These are phyloP conservation scores for Chaunax sp. DNA, from an alignment of 2,797 vertebrate species.

Conservation along the genomic window DNA sequence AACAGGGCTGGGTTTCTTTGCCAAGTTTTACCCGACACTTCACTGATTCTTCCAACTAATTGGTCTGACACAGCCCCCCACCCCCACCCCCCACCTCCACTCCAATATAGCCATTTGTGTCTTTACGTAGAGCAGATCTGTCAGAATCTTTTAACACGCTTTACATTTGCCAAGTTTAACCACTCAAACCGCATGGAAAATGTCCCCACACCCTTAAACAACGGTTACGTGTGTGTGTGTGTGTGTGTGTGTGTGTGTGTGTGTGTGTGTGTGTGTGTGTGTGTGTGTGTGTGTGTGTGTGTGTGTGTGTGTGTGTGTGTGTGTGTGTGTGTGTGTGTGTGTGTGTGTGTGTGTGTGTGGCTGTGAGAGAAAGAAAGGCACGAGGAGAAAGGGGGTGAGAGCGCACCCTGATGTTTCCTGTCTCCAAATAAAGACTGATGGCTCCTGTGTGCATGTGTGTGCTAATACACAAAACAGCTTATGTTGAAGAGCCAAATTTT, in stretches of 20 bases:
- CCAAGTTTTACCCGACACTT: constrained; percentile 25
- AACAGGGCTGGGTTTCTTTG: constrained; percentile 13
- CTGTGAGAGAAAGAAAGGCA: constrained; percentile 28
- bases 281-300: background rate
- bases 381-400: constrained; percentile 40
- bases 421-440: constrained; percentile 67
- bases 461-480: background rate
- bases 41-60: constrained; percentile 48
- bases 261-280: constrained; percentile 23
- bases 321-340: constrained; percentile 26
- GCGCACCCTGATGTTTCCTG: constrained; percentile 74
- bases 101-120: constrained; percentile 53
- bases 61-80: constrained; percentile 35
- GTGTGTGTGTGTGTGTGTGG: constrained; percentile 23
- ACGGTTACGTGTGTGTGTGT: constrained; percentile 46
- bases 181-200: constrained; percentile 74
- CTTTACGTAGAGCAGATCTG: constrained; percentile 40
- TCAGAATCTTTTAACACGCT: constrained; percentile 53
- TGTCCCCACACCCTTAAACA: constrained; percentile 72
- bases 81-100: no score
- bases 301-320: constrained; percentile 16
- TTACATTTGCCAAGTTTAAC: constrained; percentile 64
- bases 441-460: constrained; percentile 25
- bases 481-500: background rate
- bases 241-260: constrained; percentile 34